Conservation (phyloP, 2,888 invertebrate genomes). For the Calliopum simillimum region DNA sequence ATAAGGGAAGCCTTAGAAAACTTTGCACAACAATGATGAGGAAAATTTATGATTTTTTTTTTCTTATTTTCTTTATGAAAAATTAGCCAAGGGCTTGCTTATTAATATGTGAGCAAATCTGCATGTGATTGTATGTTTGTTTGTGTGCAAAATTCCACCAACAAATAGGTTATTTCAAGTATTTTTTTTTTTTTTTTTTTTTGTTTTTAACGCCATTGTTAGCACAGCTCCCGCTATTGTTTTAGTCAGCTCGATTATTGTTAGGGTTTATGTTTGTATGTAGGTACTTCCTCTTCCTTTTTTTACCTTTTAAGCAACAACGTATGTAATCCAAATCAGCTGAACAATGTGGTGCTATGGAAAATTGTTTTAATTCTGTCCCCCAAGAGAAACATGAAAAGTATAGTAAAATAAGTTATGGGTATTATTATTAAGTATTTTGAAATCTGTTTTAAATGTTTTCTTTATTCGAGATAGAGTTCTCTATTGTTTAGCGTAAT, state of each 20-base stretch:
- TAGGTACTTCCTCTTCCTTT: background rate
- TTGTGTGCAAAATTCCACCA: too few relatives aligned
- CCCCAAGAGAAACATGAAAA: conserved; percentile 37
- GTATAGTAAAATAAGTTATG: background rate
- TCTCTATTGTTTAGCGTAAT: background rate
- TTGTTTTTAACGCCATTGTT: too few relatives aligned
- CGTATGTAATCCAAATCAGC: conserved; percentile 67
- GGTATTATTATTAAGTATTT: background rate
- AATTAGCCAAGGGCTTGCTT: too few relatives aligned
- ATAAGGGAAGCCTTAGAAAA: too few relatives aligned
- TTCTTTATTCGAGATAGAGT: background rate
- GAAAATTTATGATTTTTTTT: too few relatives aligned
- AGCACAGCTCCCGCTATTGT: conserved; percentile 42
- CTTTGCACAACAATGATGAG: too few relatives aligned
- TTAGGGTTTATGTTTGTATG: conserved; percentile 1
- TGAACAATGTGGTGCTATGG: conserved; percentile 65
- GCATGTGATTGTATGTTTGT: too few relatives aligned
- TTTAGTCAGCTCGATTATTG: conserved; percentile 16
- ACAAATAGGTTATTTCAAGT: background rate
- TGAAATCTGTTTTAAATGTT: background rate
- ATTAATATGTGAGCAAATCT: too few relatives aligned
- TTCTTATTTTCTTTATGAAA: too few relatives aligned
- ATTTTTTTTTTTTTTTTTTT: too few relatives aligned
- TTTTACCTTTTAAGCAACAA: conserved; percentile 67
- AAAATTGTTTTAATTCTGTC: conserved; percentile 62